Evolutionary conservation across 2,113 vertebrate species (phyloP), one percentile per base, ranked within the genome.

Genomic region (Larimichthys polyactis): DNA sequence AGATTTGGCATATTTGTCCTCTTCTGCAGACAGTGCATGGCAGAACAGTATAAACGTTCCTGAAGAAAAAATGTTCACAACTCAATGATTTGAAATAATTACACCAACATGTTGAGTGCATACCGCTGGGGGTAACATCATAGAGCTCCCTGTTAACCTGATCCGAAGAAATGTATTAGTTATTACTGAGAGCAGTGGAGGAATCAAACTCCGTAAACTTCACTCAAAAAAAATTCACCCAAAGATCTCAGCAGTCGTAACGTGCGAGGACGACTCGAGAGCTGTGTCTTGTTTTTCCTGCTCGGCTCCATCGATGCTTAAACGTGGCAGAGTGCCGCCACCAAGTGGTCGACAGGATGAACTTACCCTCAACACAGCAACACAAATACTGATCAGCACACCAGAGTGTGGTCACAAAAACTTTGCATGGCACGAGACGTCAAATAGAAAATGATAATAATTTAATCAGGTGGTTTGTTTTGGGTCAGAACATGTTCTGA

Each of bases 241-340:
- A 22, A 32, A 57, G 51, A 75, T 52, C 57, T 78, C 5, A 75
- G 36, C 22, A 19, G 14, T 75, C 1, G 1, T 27, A 69, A 51
- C 22, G 22, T 80, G n/a, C 64, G 11, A 52, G 44, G 4, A 32
- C n/a, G 55, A 60, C 52, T 20, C 2, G 1, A 29, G 16, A 55
- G 12, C n/a, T 44, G 24, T 52, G 44, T 3, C 2, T 22, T 22
- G 4, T 40, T 46, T 40, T 40, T 58, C n/a, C 29, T 11, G 2
- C 10, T 73, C 32, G 82, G 9, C 44, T 20, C 7, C 87, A 15
- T 71, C 36, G 57, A 24, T 49, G 8, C 40, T 70, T 43, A 63
- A 43, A 82, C 4, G 24, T 71, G 73, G 71, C 22, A 78, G 48
- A 71, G 10, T 89, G 88, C 90, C 85, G 89, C 93, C 92, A 72